Conservation (phyloP, 2,113 vertebrate species). For the Labrus mixtus region DNA sequence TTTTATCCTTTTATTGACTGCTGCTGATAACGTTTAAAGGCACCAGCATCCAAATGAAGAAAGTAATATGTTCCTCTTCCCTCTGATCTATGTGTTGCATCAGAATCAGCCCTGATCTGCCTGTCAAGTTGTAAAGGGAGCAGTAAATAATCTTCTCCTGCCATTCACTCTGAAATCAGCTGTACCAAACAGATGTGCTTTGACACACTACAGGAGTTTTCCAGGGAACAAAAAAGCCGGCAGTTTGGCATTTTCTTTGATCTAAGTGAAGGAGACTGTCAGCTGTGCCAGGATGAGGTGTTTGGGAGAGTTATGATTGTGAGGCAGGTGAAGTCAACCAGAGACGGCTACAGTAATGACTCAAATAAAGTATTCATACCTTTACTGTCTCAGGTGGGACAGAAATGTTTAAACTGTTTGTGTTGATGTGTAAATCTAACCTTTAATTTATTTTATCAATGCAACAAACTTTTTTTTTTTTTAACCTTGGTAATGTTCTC, state of each 20-base stretch:
- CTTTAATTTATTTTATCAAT: neutral
- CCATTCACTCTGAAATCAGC: conserved; percentile 39
- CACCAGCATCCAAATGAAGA: neutral
- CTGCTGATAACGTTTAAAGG: conserved; percentile 9
- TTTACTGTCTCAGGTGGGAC: too few relatives aligned
- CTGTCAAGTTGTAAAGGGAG: conserved; percentile 42
- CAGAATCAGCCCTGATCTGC: conserved; percentile 12
- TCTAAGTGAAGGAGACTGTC: conserved; percentile 43
- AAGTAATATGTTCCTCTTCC: conserved; percentile 11
- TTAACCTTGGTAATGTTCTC: too few relatives aligned
- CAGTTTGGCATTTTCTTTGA: conserved; percentile 52
- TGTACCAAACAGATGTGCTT: conserved; percentile 44
- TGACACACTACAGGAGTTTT: conserved; percentile 40
- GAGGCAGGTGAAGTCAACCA: conserved; percentile 31
- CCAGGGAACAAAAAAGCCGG: conserved; percentile 25
- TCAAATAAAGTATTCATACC: neutral
- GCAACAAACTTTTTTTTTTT: too few relatives aligned
- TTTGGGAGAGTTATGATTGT: conserved; percentile 26
- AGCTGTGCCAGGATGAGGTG: conserved; percentile 29
- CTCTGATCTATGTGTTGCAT: conserved; percentile 20
- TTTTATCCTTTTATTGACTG: too few relatives aligned
- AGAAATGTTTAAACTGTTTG: neutral
- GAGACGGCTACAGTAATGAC: neutral
- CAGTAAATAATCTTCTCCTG: conserved; percentile 17
- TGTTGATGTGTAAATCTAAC: neutral